Evolutionary conservation across 2,113 vertebrate species (phyloP).

Genomic region (Sander lucioperca): DNA sequence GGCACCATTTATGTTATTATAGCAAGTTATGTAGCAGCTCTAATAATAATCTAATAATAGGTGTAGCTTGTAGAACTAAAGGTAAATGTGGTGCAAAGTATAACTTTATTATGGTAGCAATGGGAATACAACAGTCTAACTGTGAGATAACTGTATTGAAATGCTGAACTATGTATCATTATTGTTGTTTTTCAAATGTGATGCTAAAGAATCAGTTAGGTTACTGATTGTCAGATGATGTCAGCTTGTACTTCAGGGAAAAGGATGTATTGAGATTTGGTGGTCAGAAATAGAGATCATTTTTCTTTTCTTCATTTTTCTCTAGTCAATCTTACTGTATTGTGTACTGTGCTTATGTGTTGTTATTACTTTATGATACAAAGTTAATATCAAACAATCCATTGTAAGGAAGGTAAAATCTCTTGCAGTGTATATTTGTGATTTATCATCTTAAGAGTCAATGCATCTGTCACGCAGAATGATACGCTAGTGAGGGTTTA

Average conservation of each 20-base stretch:
- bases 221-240: too few relatives aligned
- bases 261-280: neutral
- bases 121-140: neutral
- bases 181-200: neutral
- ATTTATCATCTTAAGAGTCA: neutral
- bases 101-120: conserved; percentile 8
- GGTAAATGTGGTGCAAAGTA: conserved; percentile 9
- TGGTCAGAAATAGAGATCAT: neutral
- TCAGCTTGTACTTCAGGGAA: neutral
- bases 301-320: neutral
- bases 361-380: neutral
- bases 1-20: neutral
- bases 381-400: neutral
- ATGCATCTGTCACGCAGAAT: neutral
- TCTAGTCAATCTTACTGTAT: neutral
- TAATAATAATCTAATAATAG: neutral
- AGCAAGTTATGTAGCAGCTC: conserved; percentile 47
- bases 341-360: neutral
- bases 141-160: neutral
- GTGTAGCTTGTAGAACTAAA: conserved; percentile 9
- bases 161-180: neutral
- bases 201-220: neutral
- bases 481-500: neutral
- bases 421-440: neutral
- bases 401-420: neutral